Base-by-base conservation (phyloP, 2,888 invertebrate species). In the Drosophila rubida region DNA sequence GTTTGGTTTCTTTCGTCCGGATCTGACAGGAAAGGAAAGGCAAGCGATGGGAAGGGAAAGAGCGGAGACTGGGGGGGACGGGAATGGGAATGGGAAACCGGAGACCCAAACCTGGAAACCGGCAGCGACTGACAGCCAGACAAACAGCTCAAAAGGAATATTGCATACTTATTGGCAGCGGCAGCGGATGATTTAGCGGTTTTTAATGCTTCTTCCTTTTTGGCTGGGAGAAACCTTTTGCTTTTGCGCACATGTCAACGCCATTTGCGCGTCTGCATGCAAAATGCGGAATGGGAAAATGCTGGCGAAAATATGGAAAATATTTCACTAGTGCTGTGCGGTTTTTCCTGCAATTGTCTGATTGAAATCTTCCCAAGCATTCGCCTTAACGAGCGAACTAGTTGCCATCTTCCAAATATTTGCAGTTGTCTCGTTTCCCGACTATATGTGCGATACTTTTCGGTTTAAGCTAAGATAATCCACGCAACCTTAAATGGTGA, bases 161-260 rank as follows among this genome's bases (percentile, higher is more conserved):
- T 82, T 82, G 84, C 84, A 84, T 82, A 82, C 77, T 84, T 84
- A 86, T 86, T 80, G 84, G 83, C 87, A 87, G 70, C 68, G 22
- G 87, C 73, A 71, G 69, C 85, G 87, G 69, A 82, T 84, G 84
- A 84, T 84, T 80, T 84, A 84, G 83, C 83, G 88, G 78, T 84
- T 87, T 84, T 84, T 84, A 84, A 84, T 87, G 84, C 78, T 62
- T 65, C 75, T 63, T 59, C 69, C 58, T 46, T 25, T 25, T 23
- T 27, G 25, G 32, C 16, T n/a, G 65, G 45, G 41, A 22, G 37
- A 41, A 65, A 61, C 55, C 65, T 80, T 77, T 69, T 11, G 55
- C 30, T 51, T 53, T 53, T 44, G 63, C 65, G 66, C 78, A 81
- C 78, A 84, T 86, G 80, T 82, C 80, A 80, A 76, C 77, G 83